Conservation (phyloP, 2,888 invertebrate genomes). For the Caradrina kadenii region DNA sequence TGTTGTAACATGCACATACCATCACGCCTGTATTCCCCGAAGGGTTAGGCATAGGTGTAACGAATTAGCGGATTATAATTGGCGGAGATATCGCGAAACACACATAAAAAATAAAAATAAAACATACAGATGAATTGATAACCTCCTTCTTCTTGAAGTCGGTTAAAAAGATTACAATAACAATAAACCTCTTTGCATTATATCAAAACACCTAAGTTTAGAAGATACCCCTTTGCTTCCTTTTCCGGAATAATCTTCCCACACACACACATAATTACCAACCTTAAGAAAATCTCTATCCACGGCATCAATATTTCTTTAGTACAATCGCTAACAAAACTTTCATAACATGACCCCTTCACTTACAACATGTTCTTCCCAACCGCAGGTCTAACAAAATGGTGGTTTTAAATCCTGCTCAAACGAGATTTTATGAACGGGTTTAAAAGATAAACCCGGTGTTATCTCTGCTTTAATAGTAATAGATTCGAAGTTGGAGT, state of each 20-base stretch:
- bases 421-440: conserved; percentile 57
- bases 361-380: background rate
- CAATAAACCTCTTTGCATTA: background rate
- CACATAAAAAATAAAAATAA: no score
- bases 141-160: no score
- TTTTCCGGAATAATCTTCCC: background rate
- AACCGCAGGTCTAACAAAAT: conserved; percentile 3
- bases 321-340: conserved; percentile 15
- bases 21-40: no score
- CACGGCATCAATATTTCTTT: conserved; percentile 32
- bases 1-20: no score
- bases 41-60: no score
- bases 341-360: conserved; percentile 7
- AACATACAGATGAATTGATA: no score
- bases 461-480: conserved; percentile 60
- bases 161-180: no score
- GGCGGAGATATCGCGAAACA: no score
- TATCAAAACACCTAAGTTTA: background rate
- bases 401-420: conserved; percentile 47
- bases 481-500: conserved; percentile 55
- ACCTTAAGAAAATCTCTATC: conserved; percentile 16
- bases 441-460: conserved; percentile 57
- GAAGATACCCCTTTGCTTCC: background rate
- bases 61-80: no score
- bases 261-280: conserved; percentile 8